phyloP scores from a whole-genome alignment of 92 coral and sea anemone species.

The Parazoanthus atlanticus region DNA sequence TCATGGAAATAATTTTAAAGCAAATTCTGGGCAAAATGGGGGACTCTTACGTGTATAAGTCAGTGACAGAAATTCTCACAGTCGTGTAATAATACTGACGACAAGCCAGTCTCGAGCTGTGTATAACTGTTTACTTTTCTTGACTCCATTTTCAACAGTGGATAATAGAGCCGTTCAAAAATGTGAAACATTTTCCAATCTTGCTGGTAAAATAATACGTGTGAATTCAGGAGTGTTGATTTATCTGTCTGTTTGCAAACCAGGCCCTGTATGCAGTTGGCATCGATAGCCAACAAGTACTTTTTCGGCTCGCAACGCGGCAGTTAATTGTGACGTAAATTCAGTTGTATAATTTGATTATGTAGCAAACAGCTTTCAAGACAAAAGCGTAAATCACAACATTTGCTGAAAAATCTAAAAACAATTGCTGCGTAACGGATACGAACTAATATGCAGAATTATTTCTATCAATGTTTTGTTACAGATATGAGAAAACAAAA shows the following conservation, averaged over 20 bases:
- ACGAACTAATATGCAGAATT: background rate
- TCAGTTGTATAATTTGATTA: background rate
- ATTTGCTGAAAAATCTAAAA: background rate
- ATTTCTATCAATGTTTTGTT: background rate
- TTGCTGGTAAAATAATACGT: background rate
- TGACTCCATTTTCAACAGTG: background rate
- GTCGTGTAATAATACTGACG: background rate
- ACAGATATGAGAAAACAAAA: background rate
- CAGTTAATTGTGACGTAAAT: background rate
- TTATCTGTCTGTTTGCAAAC: background rate
- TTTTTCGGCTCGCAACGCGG: background rate
- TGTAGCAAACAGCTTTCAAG: background rate
- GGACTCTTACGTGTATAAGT: background rate
- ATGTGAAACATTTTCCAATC: background rate
- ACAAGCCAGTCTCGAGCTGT: background rate
- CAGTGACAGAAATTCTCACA: conserved; percentile 1
- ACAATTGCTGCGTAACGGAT: background rate
- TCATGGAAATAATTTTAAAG: too few species aligned
- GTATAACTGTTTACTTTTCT: background rate
- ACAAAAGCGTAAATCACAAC: background rate
- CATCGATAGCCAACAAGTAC: background rate
- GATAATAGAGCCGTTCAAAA: background rate
- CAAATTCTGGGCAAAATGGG: background rate
- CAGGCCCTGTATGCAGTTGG: background rate
- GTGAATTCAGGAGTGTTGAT: background rate